These are phyloP conservation scores for Mylabris phalerata DNA, from an alignment of 1,140 invertebrate species.

Conservation along the genomic window DNA sequence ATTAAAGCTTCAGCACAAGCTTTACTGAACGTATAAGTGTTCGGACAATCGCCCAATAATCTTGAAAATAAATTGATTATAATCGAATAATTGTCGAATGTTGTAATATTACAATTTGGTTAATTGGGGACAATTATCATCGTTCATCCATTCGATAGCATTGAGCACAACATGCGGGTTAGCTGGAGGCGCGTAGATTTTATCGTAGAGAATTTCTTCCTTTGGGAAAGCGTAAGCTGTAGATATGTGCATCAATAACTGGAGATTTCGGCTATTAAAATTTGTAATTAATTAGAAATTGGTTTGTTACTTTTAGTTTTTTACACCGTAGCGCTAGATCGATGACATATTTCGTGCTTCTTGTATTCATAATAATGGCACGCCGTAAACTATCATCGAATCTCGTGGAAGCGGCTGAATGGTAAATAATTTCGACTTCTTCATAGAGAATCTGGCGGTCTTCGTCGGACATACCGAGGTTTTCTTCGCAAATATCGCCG, in stretches of 20 bases:
- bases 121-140: slow-evolving; percentile 43
- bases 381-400: slow-evolving; percentile 69
- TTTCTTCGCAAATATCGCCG: slow-evolving; percentile 69
- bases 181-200: slow-evolving; percentile 65
- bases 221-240: slow-evolving; percentile 65
- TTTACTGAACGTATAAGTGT: slow-evolving; percentile 90
- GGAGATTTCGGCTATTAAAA: slow-evolving; percentile 10
- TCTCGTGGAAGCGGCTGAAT: slow-evolving; percentile 84
- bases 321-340: slow-evolving; percentile 68
- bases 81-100: slow-evolving; percentile 65
- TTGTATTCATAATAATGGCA: slow-evolving; percentile 67
- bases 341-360: slow-evolving; percentile 65
- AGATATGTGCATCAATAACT: slow-evolving; percentile 51
- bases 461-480: slow-evolving; percentile 64
- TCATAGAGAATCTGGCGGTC: slow-evolving; percentile 62
- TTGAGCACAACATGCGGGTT: slow-evolving; percentile 86
- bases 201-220: slow-evolving; percentile 49
- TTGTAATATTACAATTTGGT: slow-evolving; percentile 36
- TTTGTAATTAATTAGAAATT: background rate
- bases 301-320: slow-evolving; percentile 49
- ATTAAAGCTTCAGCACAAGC: slow-evolving; percentile 64
- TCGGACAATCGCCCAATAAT: slow-evolving; percentile 49
- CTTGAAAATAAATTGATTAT: slow-evolving; percentile 40
- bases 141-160: slow-evolving; percentile 80
- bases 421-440: slow-evolving; percentile 77